Percentiles rank a stretch among this genome's conserved stretches.
These are phyloP conservation scores for Pristiophorus japonicus DNA, from an alignment of 2,113 vertebrate species.

Conservation along the genomic window DNA sequence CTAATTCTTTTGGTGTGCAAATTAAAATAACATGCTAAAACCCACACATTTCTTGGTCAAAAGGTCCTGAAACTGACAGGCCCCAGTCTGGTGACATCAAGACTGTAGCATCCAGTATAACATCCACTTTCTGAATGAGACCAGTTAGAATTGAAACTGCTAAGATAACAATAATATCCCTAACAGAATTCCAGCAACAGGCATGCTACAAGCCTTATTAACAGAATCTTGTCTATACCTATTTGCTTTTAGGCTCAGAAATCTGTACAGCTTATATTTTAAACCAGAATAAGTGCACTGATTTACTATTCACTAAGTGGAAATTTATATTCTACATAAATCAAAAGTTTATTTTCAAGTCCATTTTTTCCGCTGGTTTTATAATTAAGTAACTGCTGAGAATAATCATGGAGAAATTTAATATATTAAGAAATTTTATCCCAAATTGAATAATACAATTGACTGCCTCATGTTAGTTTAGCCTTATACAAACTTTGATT, in stretches of 20 bases:
- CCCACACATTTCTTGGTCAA: not conserved
- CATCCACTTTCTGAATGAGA: not conserved
- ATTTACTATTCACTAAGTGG: not conserved
- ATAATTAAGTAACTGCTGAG: not conserved
- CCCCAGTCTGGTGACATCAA: not conserved
- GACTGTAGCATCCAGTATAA: not conserved
- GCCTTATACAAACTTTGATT: not conserved
- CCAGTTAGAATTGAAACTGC: not conserved
- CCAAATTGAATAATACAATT: not conserved
- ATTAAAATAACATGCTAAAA: not conserved
- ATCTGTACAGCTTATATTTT: not conserved
- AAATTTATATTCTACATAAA: not conserved
- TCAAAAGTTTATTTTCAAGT: not conserved
- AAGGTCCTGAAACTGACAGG: not conserved
- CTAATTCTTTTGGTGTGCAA: not conserved
- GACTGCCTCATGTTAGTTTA: not conserved
- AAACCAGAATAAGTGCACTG: not conserved
- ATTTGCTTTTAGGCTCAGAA: not conserved
- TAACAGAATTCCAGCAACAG: not conserved
- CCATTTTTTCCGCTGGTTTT: not conserved
- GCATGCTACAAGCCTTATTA: not conserved
- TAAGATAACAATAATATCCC: not conserved
- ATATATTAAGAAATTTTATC: not conserved
- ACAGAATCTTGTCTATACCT: not conserved
- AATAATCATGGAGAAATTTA: not conserved